These are phyloP conservation scores for Seira musarum DNA, from an alignment of 2,888 invertebrate genomes.

Conservation along the genomic window DNA sequence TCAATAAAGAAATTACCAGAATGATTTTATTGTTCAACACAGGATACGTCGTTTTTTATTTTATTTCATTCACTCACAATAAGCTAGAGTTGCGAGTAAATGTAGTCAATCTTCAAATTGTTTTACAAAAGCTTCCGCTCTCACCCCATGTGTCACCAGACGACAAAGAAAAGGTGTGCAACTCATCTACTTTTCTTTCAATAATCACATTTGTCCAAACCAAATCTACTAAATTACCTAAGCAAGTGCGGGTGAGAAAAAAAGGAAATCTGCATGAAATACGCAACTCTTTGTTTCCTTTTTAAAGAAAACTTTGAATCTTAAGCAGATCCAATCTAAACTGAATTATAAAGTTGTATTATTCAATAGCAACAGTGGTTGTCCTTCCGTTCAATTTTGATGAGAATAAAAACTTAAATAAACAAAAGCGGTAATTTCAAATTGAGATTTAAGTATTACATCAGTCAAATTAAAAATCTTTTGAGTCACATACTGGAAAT, in stretches of 20 bases:
- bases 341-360: neutral
- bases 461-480: too few species aligned
- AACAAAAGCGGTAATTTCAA: too few species aligned
- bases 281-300: neutral
- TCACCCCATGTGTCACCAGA: slow-evolving; percentile 55
- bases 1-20: slow-evolving; percentile 43
- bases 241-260: too few species aligned
- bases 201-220: neutral
- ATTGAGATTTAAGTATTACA: too few species aligned
- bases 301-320: too few species aligned
- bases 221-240: too few species aligned
- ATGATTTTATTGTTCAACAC: slow-evolving; percentile 48
- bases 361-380: slow-evolving; percentile 34
- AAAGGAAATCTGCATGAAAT: slow-evolving; percentile 37
- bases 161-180: slow-evolving; percentile 1
- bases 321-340: neutral
- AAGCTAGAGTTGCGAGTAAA: slow-evolving; percentile 39
- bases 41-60: slow-evolving; percentile 30
- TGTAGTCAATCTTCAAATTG: slow-evolving; percentile 20
- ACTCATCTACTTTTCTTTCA: slow-evolving; percentile 42
- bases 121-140: slow-evolving; percentile 53
- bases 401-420: too few species aligned
- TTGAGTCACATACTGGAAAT: too few species aligned
- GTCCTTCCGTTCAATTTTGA: slow-evolving; percentile 51
- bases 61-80: neutral